Conservation (phyloP, 2,797 vertebrate species). For the Myotis pilosus region DNA sequence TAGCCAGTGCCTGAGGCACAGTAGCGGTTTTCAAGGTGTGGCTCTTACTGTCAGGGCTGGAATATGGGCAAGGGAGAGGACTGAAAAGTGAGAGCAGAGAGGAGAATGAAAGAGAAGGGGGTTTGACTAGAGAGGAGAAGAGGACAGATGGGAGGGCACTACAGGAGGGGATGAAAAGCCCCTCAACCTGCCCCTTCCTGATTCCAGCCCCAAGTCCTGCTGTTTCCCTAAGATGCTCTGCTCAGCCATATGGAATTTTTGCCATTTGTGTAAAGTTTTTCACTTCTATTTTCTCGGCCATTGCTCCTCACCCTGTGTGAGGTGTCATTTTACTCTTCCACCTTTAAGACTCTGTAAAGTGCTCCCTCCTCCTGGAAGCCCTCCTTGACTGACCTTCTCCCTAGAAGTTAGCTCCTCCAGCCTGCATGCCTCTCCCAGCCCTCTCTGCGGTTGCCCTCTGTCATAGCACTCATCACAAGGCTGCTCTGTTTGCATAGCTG, state of each 20-base stretch:
- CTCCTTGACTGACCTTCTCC: background rate
- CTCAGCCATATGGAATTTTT: background rate
- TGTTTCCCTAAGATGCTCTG: background rate
- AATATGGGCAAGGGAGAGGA: background rate
- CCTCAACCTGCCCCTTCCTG: background rate
- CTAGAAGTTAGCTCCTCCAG: background rate
- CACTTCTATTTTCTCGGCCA: background rate
- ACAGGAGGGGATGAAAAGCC: background rate
- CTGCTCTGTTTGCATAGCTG: background rate
- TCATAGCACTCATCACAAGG: background rate
- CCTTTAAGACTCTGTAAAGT: background rate
- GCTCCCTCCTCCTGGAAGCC: background rate
- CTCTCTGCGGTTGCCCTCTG: background rate
- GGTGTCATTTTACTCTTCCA: background rate
- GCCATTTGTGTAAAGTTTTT: background rate
- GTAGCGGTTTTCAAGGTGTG: background rate
- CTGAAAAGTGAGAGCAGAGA: background rate
- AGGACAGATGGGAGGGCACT: background rate
- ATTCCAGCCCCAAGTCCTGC: background rate
- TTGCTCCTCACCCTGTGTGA: background rate
- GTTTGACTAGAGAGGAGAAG: background rate
- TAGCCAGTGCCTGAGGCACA: background rate
- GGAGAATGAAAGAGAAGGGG: background rate
- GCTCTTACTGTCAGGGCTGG: background rate
- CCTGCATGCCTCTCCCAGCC: background rate